Percentiles rank a stretch among this genome's conserved stretches.
phyloP scores from a whole-genome alignment of 1,140 invertebrate genomes.

The Hestina assimilis region DNA sequence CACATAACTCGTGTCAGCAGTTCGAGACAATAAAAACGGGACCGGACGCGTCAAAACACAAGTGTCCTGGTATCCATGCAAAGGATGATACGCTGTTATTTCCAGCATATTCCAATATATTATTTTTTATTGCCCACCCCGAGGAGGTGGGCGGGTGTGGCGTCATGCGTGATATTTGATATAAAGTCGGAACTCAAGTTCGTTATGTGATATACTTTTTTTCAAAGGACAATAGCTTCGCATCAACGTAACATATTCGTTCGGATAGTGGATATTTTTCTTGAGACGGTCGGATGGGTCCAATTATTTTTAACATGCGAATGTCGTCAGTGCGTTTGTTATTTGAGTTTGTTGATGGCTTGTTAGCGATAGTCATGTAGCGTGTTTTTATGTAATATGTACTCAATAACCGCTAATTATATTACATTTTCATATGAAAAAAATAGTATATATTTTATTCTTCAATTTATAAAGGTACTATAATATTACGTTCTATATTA shows the following conservation, averaged over 20 bases:
- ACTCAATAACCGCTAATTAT: too few species aligned
- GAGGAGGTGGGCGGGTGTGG: slow-evolving; percentile 48
- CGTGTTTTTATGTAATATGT: background rate
- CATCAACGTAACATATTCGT: slow-evolving; percentile 68
- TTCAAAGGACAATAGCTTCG: slow-evolving; percentile 74
- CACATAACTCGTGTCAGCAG: slow-evolving; percentile 22
- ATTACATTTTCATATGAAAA: too few species aligned
- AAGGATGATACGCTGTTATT: slow-evolving; percentile 78
- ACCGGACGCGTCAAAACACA: slow-evolving; percentile 65
- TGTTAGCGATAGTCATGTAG: slow-evolving; percentile 11
- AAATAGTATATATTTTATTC: too few species aligned
- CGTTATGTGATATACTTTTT: slow-evolving; percentile 75
- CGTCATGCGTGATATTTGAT: slow-evolving; percentile 78
- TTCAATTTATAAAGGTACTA: too few species aligned
- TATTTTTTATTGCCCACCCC: slow-evolving; percentile 78
- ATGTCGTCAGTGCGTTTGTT: slow-evolving; percentile 62
- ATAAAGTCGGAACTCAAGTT: slow-evolving; percentile 77
- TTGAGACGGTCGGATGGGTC: slow-evolving; percentile 56
- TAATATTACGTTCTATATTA: too few species aligned
- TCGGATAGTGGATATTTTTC: slow-evolving; percentile 68
- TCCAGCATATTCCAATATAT: slow-evolving; percentile 80
- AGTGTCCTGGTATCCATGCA: slow-evolving; percentile 61
- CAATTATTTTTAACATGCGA: slow-evolving; percentile 71
- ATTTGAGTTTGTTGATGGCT: slow-evolving; percentile 18
- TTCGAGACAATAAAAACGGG: slow-evolving; percentile 65